Percentiles rank a stretch among this genome's conserved stretches.
These are phyloP conservation scores for Orycteropus afer DNA, from an alignment of 2,113 vertebrate species.

Conservation along the genomic window DNA sequence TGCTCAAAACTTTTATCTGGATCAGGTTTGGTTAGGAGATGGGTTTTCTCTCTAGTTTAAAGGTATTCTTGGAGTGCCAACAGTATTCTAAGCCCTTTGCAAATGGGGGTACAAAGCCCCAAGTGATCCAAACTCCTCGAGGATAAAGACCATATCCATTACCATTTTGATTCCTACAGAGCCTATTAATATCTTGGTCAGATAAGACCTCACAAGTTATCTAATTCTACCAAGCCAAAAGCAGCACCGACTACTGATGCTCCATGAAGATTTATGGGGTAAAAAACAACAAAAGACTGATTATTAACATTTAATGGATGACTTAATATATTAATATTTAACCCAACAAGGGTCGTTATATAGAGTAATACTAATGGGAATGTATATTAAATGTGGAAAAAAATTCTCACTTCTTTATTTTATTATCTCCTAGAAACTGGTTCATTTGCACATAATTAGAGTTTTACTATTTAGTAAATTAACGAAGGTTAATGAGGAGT, in stretches of 20 bases:
- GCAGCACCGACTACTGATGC: neutral
- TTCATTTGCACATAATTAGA: slow-evolving; percentile 55
- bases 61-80: neutral
- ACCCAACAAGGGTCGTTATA: neutral
- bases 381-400: neutral
- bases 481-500: slow-evolving; percentile 47
- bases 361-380: neutral
- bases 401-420: neutral
- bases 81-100: neutral
- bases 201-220: neutral
- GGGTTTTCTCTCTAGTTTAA: neutral
- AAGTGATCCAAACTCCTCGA: neutral
- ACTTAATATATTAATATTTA: neutral
- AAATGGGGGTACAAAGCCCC: neutral
- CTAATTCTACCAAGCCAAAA: neutral
- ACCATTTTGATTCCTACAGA: neutral
- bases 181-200: neutral
- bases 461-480: slow-evolving; percentile 54
- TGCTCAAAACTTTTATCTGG: neutral
- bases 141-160: neutral
- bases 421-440: slow-evolving; percentile 9
- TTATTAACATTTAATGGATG: neutral
- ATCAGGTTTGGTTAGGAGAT: neutral
- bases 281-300: neutral
- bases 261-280: neutral